Conservation (phyloP, 2,888 invertebrate genomes). For the Hirtodrosophila trivittata region DNA sequence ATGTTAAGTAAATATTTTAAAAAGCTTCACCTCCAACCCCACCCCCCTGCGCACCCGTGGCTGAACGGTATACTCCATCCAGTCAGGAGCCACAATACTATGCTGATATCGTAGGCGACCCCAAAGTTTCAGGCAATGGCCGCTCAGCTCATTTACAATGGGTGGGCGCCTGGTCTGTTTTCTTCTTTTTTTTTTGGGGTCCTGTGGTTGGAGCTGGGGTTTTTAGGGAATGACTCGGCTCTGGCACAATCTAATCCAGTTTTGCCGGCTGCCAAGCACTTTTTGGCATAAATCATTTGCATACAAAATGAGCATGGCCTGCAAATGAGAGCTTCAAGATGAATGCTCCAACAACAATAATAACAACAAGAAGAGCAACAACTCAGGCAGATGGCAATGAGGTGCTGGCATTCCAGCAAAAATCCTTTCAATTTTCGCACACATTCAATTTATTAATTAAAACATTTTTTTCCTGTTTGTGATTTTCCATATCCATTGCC, state of each 20-base stretch:
- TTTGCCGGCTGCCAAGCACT: constrained; percentile 69
- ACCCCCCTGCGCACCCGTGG: neutral
- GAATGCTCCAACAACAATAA: constrained; percentile 58
- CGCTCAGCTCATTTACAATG: constrained; percentile 58
- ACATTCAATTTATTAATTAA: constrained; percentile 83
- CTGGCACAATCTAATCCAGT: constrained; percentile 77
- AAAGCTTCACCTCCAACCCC: constrained; percentile 46
- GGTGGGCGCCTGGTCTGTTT: neutral
- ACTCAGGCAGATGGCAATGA: constrained; percentile 39
- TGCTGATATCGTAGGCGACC: constrained; percentile 59
- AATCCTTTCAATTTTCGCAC: constrained; percentile 83
- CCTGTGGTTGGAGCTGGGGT: constrained; percentile 1
- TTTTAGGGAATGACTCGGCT: constrained; percentile 61
- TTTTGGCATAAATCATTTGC: constrained; percentile 82
- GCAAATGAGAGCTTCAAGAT: constrained; percentile 73
- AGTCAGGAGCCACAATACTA: neutral
- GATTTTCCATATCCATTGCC: constrained; percentile 58
- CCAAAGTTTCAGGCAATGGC: constrained; percentile 57
- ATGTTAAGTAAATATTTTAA: constrained; percentile 80
- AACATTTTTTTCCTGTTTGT: constrained; percentile 70
- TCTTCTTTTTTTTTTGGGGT: constrained; percentile 15
- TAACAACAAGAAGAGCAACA: constrained; percentile 41
- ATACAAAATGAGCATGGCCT: constrained; percentile 80
- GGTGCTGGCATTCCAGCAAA: constrained; percentile 42
- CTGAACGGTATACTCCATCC: constrained; percentile 4